Percentiles rank a stretch among this genome's conserved stretches.
Evolutionary conservation across 2,888 invertebrate species (phyloP).

Genomic region (Atethmia centrago): DNA sequence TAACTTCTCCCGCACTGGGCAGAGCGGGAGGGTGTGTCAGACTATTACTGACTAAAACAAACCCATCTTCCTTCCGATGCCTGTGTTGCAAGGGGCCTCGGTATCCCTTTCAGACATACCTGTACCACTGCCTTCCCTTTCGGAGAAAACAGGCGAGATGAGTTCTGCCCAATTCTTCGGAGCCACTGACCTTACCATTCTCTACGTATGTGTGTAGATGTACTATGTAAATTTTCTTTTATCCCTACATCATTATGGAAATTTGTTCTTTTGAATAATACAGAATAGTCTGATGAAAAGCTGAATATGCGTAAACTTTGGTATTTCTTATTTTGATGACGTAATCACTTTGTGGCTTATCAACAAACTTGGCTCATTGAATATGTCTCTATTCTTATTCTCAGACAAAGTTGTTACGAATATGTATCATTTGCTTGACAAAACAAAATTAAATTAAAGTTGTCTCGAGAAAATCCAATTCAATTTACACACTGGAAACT

Average conservation of each 20-base stretch:
- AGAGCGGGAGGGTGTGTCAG: too few relatives aligned
- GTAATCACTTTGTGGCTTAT: conserved; percentile 50
- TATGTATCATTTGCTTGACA: conserved; percentile 23
- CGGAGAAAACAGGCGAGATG: background rate
- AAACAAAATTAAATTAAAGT: conserved; percentile 24
- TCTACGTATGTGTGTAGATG: conserved; percentile 16
- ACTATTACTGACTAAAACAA: too few relatives aligned
- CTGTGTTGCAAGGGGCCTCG: too few relatives aligned
- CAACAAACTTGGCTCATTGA: conserved; percentile 54
- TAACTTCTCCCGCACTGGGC: too few relatives aligned
- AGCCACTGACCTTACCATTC: conserved; percentile 11
- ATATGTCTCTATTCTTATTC: conserved; percentile 42
- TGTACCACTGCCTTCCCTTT: background rate
- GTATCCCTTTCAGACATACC: too few relatives aligned
- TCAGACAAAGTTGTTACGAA: conserved; percentile 13
- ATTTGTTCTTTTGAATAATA: conserved; percentile 61
- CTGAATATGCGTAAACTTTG: conserved; percentile 59
- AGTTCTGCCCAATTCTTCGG: background rate
- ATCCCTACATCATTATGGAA: conserved; percentile 52
- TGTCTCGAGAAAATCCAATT: background rate
- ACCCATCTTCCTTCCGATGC: too few relatives aligned
- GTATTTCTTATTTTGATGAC: conserved; percentile 58
- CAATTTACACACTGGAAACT: background rate
- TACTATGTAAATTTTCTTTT: conserved; percentile 39
- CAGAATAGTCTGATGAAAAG: conserved; percentile 45